Percentiles rank a stretch among this genome's conserved stretches.
These are phyloP conservation scores for Teleiodes luculella DNA, from an alignment of 2,888 invertebrate species.

Conservation along the genomic window DNA sequence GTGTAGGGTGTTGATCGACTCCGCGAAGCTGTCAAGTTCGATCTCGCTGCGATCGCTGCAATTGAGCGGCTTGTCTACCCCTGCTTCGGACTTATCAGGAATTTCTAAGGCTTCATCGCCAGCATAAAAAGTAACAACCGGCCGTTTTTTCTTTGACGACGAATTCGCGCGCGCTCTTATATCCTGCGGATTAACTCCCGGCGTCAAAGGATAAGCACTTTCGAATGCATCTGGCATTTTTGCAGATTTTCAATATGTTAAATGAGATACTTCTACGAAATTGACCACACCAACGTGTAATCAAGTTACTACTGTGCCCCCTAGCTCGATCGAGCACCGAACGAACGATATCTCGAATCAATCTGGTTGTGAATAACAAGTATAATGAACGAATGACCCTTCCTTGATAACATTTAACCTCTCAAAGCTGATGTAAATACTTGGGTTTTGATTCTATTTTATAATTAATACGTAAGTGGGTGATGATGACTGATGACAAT, in stretches of 20 bases:
- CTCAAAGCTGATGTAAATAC: conserved; percentile 59
- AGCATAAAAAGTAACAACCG: conserved; percentile 58
- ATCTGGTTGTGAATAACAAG: conserved; percentile 36
- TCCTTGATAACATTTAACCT: conserved; percentile 57
- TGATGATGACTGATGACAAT: no score
- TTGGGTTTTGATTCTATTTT: background rate
- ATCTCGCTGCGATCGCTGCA: conserved; percentile 63
- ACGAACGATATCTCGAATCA: no score
- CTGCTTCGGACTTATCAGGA: conserved; percentile 66
- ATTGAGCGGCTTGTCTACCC: conserved; percentile 56
- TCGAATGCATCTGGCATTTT: conserved; percentile 80
- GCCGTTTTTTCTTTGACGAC: conserved; percentile 59
- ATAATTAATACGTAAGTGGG: background rate
- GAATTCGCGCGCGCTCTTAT: conserved; percentile 80
- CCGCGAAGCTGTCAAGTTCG: conserved; percentile 78
- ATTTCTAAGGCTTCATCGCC: conserved; percentile 67
- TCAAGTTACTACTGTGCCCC: conserved; percentile 37
- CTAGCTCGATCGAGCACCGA: no score
- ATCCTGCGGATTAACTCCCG: conserved; percentile 68
- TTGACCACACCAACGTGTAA: conserved; percentile 28
- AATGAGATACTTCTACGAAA: background rate
- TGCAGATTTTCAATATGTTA: background rate
- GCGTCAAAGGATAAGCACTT: conserved; percentile 74
- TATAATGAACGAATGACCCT: conserved; percentile 48
- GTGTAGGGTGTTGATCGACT: conserved; percentile 65